phyloP scores from a whole-genome alignment of 2,888 invertebrate species.

The Melolontha melolontha region DNA sequence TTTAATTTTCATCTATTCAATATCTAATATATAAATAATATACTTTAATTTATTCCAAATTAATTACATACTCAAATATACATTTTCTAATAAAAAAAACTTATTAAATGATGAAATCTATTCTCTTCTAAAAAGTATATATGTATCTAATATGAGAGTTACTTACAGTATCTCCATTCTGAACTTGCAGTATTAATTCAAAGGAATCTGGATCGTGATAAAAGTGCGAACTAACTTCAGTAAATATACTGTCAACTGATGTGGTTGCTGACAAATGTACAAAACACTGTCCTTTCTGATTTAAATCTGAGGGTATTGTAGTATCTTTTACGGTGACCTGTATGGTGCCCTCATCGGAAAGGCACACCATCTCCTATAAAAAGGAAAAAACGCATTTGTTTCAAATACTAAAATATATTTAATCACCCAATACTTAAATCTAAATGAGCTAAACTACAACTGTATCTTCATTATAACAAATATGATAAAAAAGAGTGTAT shows the following conservation, averaged over 20 bases:
- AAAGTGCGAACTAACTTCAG: constrained; percentile 66
- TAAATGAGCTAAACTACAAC: background rate
- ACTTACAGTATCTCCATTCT: constrained; percentile 53
- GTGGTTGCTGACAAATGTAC: constrained; percentile 63
- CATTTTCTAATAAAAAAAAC: no score
- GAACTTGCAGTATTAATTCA: constrained; percentile 61
- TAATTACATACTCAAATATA: no score
- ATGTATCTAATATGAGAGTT: constrained; percentile 21
- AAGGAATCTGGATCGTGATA: constrained; percentile 66
- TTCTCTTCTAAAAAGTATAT: background rate
- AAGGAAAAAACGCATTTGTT: constrained; percentile 2
- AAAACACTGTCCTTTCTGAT: constrained; percentile 52
- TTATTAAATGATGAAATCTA: no score
- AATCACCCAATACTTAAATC: background rate
- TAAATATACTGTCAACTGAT: constrained; percentile 64
- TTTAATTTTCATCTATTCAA: no score
- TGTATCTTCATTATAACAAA: no score
- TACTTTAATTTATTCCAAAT: no score
- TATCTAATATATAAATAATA: no score
- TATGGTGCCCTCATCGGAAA: constrained; percentile 61
- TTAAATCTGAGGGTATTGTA: constrained; percentile 40
- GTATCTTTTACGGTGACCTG: constrained; percentile 59
- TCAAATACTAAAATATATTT: background rate
- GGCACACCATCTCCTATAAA: constrained; percentile 67
- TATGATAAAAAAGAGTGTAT: constrained; percentile 3